phyloP scores from a whole-genome alignment of 2,113 vertebrate genomes.

The Himantopus leucocephalus region DNA sequence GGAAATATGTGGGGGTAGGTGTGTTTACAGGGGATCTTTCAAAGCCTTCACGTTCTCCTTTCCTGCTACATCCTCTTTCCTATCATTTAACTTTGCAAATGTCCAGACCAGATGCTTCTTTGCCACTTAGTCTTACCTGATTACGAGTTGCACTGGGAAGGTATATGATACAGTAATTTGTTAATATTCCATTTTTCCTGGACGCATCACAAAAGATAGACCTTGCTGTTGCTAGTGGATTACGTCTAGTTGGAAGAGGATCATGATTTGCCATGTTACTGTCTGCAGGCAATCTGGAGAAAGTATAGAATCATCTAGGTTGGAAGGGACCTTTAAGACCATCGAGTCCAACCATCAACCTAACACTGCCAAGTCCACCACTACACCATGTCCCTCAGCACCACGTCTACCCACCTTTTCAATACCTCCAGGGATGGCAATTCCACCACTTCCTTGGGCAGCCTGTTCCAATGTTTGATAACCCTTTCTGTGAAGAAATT shows the following conservation, averaged over 20 bases:
- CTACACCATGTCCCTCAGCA: too few relatives aligned
- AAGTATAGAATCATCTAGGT: background rate
- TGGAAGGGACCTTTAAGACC: too few relatives aligned
- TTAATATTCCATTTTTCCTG: background rate
- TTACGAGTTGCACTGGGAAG: background rate
- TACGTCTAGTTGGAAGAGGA: background rate
- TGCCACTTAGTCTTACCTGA: background rate
- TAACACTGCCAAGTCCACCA: too few relatives aligned
- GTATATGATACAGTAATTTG: background rate
- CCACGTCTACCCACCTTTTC: too few relatives aligned
- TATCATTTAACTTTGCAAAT: background rate
- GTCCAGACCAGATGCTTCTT: background rate
- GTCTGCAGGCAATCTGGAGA: background rate
- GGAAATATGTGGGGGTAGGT: background rate
- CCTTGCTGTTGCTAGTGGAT: fast-evolving
- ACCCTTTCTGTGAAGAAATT: too few relatives aligned
- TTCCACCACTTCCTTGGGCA: too few relatives aligned
- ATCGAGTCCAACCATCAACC: too few relatives aligned
- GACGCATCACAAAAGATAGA: background rate
- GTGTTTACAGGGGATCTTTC: background rate
- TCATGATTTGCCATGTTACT: background rate
- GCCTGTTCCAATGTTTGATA: too few relatives aligned
- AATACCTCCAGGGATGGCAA: too few relatives aligned
- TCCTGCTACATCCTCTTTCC: background rate
- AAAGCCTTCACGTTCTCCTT: background rate